These are phyloP conservation scores for Tragopan temminckii DNA, from an alignment of 2,797 vertebrate species.

Conservation along the genomic window DNA sequence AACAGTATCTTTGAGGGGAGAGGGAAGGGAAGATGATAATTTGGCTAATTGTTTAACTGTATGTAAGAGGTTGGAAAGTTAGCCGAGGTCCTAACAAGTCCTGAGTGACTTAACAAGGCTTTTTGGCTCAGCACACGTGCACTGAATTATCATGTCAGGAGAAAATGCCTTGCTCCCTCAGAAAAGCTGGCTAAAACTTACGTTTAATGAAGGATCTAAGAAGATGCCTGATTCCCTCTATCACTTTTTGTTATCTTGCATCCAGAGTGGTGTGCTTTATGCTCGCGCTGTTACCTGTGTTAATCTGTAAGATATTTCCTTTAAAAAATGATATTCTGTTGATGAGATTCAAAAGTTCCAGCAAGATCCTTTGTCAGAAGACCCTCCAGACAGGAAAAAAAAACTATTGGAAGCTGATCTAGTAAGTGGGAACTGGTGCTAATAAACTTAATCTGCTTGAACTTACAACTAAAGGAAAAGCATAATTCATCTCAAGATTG, in stretches of 20 bases:
- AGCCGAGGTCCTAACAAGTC: neutral
- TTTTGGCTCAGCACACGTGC: neutral
- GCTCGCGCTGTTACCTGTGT: neutral
- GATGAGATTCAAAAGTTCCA: neutral
- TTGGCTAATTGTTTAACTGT: neutral
- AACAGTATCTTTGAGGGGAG: neutral
- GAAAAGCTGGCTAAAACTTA: neutral
- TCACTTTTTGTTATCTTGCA: neutral
- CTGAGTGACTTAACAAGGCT: neutral
- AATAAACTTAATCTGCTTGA: neutral
- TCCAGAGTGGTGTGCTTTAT: neutral
- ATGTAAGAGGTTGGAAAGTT: neutral
- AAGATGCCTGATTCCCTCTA: neutral
- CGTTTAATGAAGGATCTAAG: neutral
- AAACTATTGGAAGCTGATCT: neutral
- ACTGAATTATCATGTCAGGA: neutral
- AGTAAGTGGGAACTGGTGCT: constrained; percentile 1
- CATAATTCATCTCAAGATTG: neutral
- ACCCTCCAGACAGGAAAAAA: neutral
- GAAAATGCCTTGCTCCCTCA: neutral
- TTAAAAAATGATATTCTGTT: neutral
- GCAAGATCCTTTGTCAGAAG: neutral
- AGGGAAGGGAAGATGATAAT: neutral
- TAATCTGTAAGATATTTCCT: neutral
- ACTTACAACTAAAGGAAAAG: neutral